Evolutionary conservation across 2,888 invertebrate genomes (phyloP).

Genomic region (Leptinotarsa haldemani): DNA sequence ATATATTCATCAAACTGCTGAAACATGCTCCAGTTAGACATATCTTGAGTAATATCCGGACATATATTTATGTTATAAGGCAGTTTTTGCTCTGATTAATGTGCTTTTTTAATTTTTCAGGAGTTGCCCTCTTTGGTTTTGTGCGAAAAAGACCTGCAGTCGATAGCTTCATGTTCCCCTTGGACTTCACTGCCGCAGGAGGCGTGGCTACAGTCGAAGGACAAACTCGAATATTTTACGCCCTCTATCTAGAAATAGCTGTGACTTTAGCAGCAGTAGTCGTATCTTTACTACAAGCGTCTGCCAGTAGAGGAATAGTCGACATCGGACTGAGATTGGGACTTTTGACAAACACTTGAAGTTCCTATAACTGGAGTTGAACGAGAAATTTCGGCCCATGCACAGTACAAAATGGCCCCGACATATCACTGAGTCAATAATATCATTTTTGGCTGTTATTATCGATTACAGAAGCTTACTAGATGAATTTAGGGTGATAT

Average conservation of each 20-base stretch:
- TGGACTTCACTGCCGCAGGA: constrained; percentile 78
- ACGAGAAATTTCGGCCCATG: not conserved
- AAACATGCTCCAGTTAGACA: too few species aligned
- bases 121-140: constrained; percentile 73
- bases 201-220: constrained; percentile 73
- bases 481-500: not conserved
- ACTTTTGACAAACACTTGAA: constrained; percentile 68
- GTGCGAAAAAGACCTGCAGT: constrained; percentile 67
- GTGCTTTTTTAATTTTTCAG: constrained; percentile 22
- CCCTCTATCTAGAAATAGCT: constrained; percentile 76
- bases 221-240: constrained; percentile 73
- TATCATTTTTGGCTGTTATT: not conserved
- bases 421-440: constrained; percentile 12
- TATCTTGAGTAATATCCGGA: not conserved
- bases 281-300: constrained; percentile 71
- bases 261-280: constrained; percentile 73
- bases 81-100: too few species aligned
- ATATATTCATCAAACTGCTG: too few species aligned
- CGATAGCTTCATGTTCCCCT: constrained; percentile 74
- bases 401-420: not conserved
- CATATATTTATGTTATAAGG: not conserved
- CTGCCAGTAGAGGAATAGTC: constrained; percentile 70
- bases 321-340: constrained; percentile 70
- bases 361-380: too few species aligned
- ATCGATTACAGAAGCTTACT: constrained; percentile 4